Evolutionary conservation across 2,888 invertebrate genomes (phyloP).

Genomic region (Autographa gamma): DNA sequence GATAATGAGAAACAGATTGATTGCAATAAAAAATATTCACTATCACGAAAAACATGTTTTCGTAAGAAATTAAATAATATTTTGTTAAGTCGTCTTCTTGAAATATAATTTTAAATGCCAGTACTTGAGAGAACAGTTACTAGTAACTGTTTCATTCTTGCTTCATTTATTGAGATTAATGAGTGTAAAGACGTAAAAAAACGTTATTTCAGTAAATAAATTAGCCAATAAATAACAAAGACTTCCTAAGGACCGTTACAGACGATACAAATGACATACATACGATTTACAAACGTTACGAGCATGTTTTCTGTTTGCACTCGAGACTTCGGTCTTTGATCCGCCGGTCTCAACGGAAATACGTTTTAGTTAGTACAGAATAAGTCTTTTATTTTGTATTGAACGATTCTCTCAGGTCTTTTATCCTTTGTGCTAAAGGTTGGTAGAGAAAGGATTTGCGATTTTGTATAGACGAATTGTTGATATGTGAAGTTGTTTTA

Average conservation of each 20-base stretch:
- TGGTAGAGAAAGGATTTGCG: neutral
- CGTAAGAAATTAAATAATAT: too few species aligned
- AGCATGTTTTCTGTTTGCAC: slow-evolving; percentile 50
- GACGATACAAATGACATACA: slow-evolving; percentile 45
- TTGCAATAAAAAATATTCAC: too few species aligned
- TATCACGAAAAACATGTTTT: too few species aligned
- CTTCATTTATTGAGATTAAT: slow-evolving; percentile 4
- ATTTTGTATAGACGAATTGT: neutral
- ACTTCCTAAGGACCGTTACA: slow-evolving; percentile 24
- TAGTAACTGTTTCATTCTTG: neutral
- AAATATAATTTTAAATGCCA: neutral
- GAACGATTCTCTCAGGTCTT: neutral
- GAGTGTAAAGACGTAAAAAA: neutral
- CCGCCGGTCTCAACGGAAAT: slow-evolving; percentile 52
- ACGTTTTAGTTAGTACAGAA: slow-evolving; percentile 50
- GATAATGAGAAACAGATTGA: too few species aligned
- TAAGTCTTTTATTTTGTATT: slow-evolving; percentile 34
- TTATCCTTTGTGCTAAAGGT: neutral
- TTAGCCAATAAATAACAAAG: slow-evolving; percentile 30
- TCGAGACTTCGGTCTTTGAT: slow-evolving; percentile 49
- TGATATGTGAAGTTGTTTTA: neutral
- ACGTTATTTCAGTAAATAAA: slow-evolving; percentile 8
- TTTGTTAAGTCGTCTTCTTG: neutral
- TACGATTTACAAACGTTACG: slow-evolving; percentile 41
- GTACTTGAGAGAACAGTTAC: neutral